Base-by-base conservation (phyloP, 2,797 vertebrate species). In the Champsocephalus gunnari region DNA sequence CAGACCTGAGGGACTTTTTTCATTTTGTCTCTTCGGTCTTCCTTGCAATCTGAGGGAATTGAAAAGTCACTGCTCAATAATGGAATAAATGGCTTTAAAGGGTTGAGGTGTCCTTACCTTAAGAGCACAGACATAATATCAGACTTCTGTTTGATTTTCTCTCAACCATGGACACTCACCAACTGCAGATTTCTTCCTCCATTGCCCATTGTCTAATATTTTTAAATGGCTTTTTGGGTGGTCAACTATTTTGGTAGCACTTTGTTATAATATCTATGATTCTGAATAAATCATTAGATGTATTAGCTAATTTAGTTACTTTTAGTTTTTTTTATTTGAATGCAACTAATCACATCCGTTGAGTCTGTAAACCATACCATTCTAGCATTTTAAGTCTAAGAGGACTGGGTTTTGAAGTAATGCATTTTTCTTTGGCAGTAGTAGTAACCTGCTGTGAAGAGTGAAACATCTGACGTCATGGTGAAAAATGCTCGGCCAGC, bases 21-120 rank as follows among this genome's bases (percentile, higher is more conserved):
- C 87, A 91, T 92, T 92, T 90, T 87, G 89, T 87, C 71, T 88
- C 79, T 28, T 75, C 63, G 9, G 73, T 87, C 67, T 62, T 65
- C 66, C 78, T 72, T 65, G 73, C 82, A 82, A 90, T 90, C 77
- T 45, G 66, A 60, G 65, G 87, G 86, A 86, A 90, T 90, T 87
- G 88, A 87, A 91, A 90, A 92, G 84, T 85, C 84, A 65, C 72
- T 71, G 82, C 85, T 90, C 87, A 87, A 79, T 92, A 92, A 92
- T 93, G 85, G 80, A 92, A 92, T 89, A 89, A 93, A 89, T 85
- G 80, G 85, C 21, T 89, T 85, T 85, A 69, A 78, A 76, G 79
- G 80, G 82, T 51, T 73, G 80, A 61, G 66, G 48, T 67, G 76
- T 77, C 70, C 63, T 84, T 38, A 58, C 73, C 66, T 81, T 66